These are phyloP conservation scores for Vidua chalybeata DNA, from an alignment of 2,113 vertebrate species.

Conservation along the genomic window DNA sequence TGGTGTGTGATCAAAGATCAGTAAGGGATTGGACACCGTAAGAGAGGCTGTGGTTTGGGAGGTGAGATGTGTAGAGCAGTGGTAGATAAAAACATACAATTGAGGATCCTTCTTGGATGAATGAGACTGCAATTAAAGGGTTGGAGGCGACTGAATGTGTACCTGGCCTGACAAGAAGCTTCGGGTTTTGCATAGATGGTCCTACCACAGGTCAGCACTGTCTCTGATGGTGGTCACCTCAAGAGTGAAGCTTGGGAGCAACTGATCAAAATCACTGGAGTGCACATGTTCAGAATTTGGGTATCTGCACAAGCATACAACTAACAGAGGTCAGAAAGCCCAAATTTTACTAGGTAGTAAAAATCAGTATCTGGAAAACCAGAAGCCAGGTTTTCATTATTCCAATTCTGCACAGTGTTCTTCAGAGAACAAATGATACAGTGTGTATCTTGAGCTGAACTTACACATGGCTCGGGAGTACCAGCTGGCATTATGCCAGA, in stretches of 20 bases:
- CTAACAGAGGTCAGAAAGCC: constrained; percentile 42
- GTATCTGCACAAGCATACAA: constrained; percentile 55
- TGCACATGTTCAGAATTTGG: constrained; percentile 19
- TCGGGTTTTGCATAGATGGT: neutral
- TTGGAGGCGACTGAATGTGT: neutral
- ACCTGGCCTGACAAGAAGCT: neutral
- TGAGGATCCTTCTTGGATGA: neutral
- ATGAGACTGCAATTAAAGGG: neutral
- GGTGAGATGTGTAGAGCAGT: neutral
- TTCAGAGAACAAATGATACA: constrained; percentile 38
- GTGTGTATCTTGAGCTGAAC: neutral
- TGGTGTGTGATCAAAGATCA: neutral
- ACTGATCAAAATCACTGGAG: neutral
- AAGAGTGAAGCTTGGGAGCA: neutral
- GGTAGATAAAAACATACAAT: neutral
- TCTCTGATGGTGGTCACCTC: neutral
- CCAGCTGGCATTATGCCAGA: neutral
- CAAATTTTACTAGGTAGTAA: constrained; percentile 42
- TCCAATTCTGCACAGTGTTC: constrained; percentile 11
- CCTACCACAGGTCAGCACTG: neutral
- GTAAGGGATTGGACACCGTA: neutral
- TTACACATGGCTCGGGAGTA: neutral
- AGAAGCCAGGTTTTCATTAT: constrained; percentile 56
- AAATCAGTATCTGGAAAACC: constrained; percentile 51
- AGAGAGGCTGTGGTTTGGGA: neutral